A percentile compares a stretch with the other conserved stretches of the same genome.
phyloP scores from a whole-genome alignment of 2,113 vertebrate species.

The Cichladusa arquata region DNA sequence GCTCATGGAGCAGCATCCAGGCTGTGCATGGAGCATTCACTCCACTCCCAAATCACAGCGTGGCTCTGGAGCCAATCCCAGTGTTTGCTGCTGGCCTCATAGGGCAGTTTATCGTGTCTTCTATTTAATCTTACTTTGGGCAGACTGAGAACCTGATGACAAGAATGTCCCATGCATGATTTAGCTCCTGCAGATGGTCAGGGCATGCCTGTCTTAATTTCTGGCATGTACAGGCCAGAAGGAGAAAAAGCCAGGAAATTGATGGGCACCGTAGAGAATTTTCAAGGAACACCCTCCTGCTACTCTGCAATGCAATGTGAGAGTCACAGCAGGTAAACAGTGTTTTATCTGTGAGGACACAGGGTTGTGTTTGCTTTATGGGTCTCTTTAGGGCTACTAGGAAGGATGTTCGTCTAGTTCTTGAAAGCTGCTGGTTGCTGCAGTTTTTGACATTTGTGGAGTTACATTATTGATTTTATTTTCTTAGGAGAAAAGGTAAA shows the following conservation, averaged over 20 bases:
- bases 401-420: not conserved
- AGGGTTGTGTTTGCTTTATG: not conserved
- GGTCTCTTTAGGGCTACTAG: not conserved
- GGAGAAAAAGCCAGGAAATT: not conserved
- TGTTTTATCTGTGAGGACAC: not conserved
- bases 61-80: not conserved
- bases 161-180: not conserved
- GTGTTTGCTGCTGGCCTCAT: not conserved
- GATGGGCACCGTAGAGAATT: not conserved
- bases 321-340: not conserved
- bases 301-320: not conserved
- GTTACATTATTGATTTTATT: not conserved
- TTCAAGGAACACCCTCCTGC: not conserved
- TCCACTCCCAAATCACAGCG: fast-evolving
- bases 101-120: not conserved
- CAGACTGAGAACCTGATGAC: not conserved
- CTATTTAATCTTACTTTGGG: not conserved
- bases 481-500: not conserved
- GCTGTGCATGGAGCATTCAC: fast-evolving
- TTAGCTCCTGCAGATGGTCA: constrained; percentile 6
- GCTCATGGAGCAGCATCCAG: not conserved
- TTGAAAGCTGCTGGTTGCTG: not conserved
- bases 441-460: not conserved
- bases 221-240: not conserved
- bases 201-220: not conserved